Percentiles rank a stretch among this genome's conserved stretches.
Conservation (phyloP, 2,113 vertebrate genomes). For the Gallinago media region DNA sequence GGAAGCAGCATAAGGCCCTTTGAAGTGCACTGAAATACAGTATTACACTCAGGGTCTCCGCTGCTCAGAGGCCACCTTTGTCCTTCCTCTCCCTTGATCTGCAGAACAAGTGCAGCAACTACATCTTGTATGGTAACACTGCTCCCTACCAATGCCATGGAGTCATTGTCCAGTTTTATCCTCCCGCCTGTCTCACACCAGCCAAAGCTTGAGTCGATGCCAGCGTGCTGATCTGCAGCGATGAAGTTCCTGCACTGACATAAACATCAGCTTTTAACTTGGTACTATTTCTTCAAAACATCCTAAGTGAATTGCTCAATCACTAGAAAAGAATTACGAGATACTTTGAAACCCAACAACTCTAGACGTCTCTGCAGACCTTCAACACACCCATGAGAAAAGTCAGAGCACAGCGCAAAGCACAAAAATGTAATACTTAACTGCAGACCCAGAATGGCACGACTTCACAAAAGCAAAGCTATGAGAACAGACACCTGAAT, state of each 20-base stretch:
- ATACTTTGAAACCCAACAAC: background rate
- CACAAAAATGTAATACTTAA: fast-evolving
- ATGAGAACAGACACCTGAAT: background rate
- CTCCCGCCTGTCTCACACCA: background rate
- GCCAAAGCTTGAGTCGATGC: background rate
- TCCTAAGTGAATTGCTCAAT: background rate
- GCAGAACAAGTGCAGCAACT: background rate
- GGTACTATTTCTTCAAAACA: background rate
- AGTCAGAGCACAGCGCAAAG: fast-evolving
- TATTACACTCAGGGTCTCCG: background rate
- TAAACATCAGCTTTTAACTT: background rate
- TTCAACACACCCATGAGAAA: background rate
- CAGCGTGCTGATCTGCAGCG: fast-evolving
- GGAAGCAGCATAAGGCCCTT: background rate
- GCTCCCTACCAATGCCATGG: background rate
- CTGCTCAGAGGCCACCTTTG: background rate
- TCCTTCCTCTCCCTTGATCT: background rate
- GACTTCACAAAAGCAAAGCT: background rate
- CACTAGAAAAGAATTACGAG: background rate
- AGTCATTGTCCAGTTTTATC: background rate
- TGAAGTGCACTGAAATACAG: background rate
- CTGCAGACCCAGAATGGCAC: background rate
- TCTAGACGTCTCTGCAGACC: background rate
- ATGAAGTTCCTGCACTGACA: background rate
- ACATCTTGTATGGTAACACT: background rate